Evolutionary conservation across 2,888 invertebrate species (phyloP).

Genomic region (Drosophila nr. fundita): DNA sequence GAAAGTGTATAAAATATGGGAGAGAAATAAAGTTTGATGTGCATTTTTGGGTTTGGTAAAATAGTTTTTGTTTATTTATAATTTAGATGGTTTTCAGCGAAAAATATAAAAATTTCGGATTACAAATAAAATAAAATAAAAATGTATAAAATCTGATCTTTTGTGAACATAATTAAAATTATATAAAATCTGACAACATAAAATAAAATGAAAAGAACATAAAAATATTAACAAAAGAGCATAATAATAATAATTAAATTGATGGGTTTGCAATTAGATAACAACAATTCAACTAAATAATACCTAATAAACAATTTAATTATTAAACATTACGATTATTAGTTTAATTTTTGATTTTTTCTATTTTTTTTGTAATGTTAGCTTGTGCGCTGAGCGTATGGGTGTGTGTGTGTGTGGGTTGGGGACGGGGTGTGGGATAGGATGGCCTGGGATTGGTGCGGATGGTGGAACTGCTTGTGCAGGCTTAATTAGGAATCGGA

Average conservation of each 20-base stretch:
- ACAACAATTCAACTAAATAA: constrained; percentile 69
- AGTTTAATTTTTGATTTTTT: background rate
- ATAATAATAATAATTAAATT: constrained; percentile 38
- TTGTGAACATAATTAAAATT: constrained; percentile 28
- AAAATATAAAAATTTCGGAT: constrained; percentile 34
- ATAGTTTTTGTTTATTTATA: constrained; percentile 65
- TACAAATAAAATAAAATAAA: constrained; percentile 50
- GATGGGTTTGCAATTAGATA: constrained; percentile 35
- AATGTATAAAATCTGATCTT: constrained; percentile 22
- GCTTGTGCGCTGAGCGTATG: constrained; percentile 22
- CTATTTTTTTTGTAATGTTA: constrained; percentile 38
- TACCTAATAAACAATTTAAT: constrained; percentile 45
- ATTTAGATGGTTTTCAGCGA: constrained; percentile 50
- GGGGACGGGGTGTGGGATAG: constrained; percentile 3
- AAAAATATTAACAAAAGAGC: constrained; percentile 43
- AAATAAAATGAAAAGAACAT: constrained; percentile 32
- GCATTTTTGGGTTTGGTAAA: constrained; percentile 1
- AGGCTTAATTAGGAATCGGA: constrained; percentile 35
- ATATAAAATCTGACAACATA: constrained; percentile 17
- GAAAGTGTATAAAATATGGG: constrained; percentile 24
- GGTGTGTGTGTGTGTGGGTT: constrained; percentile 9
- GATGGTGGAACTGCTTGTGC: constrained; percentile 22
- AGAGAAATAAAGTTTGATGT: constrained; percentile 39
- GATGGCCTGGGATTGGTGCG: constrained; percentile 12
- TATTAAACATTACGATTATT: constrained; percentile 35